Conservation (phyloP, 1,140 invertebrate genomes). For the Zaprionus lachaisei region DNA sequence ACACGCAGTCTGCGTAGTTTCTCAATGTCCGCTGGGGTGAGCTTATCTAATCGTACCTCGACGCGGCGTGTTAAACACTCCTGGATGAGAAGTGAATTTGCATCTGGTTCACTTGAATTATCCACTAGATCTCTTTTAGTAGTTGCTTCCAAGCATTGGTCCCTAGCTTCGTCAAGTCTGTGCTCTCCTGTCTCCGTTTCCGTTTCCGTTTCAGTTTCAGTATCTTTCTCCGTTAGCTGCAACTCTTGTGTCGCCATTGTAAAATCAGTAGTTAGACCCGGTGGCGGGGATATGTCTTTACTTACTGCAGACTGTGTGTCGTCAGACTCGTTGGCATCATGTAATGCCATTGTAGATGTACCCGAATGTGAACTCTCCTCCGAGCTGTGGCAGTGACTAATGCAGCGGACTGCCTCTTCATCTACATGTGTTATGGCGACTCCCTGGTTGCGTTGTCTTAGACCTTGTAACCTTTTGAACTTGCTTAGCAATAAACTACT, state of each 20-base stretch:
- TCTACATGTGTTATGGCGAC: background rate
- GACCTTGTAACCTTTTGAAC: conserved; percentile 52
- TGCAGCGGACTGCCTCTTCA: background rate
- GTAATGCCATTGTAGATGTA: conserved; percentile 57
- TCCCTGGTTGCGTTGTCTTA: conserved; percentile 21
- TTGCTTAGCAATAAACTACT: conserved; percentile 61
- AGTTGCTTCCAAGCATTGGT: background rate
- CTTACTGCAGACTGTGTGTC: conserved; percentile 42
- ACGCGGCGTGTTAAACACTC: conserved; percentile 49
- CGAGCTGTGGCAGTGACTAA: conserved; percentile 31
- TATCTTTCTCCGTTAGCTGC: conserved; percentile 32
- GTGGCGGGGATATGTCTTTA: conserved; percentile 48
- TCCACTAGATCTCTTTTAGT: background rate
- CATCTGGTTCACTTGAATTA: background rate
- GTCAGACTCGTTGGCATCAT: conserved; percentile 41
- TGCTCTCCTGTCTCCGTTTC: conserved; percentile 6
- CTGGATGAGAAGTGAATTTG: conserved; percentile 28
- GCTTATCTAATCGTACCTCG: conserved; percentile 36
- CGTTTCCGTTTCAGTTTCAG: background rate
- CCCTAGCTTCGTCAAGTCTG: background rate
- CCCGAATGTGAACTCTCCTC: conserved; percentile 49
- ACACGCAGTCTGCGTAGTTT: conserved; percentile 53
- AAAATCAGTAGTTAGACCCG: conserved; percentile 36
- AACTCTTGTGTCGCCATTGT: conserved; percentile 52
- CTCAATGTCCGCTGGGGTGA: conserved; percentile 52